Conservation (phyloP, 2,888 invertebrate genomes). For the Hoplodrina blanda region DNA sequence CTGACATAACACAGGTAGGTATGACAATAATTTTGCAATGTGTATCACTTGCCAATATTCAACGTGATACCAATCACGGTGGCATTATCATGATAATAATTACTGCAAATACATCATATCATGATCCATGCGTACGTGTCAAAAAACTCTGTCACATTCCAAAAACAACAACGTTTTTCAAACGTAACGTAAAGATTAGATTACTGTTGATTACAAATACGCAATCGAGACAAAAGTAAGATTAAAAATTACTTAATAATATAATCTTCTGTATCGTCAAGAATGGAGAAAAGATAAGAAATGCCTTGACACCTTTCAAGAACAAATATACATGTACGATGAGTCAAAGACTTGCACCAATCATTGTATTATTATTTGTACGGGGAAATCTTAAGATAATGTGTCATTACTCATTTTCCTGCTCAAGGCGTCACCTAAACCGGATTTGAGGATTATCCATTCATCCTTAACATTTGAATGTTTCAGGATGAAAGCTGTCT, state of each 20-base stretch:
- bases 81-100: slow-evolving; percentile 17
- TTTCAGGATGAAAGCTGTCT: slow-evolving; percentile 5
- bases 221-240: slow-evolving; percentile 31
- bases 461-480: neutral
- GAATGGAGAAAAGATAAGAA: slow-evolving; percentile 26
- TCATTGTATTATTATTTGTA: slow-evolving; percentile 7
- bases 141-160: slow-evolving; percentile 5
- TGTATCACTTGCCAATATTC: neutral
- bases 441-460: slow-evolving; percentile 3
- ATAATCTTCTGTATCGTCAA: slow-evolving; percentile 8
- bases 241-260: slow-evolving; percentile 19
- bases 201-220: slow-evolving; percentile 19
- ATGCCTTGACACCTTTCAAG: slow-evolving; percentile 12
- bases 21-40: neutral
- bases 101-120: neutral
- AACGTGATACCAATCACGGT: slow-evolving; percentile 31
- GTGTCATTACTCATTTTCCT: slow-evolving; percentile 21
- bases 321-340: slow-evolving; percentile 28
- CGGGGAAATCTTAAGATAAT: slow-evolving; percentile 32
- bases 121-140: slow-evolving; percentile 1
- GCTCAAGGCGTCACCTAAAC: neutral
- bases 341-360: slow-evolving; percentile 23
- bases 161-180: neutral
- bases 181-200: slow-evolving; percentile 38
- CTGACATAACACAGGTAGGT: neutral